A percentile compares a stretch with the other conserved stretches of the same genome.
These are phyloP conservation scores for Drosophila lacteicornis DNA, from an alignment of 1,140 invertebrate genomes.

Conservation along the genomic window DNA sequence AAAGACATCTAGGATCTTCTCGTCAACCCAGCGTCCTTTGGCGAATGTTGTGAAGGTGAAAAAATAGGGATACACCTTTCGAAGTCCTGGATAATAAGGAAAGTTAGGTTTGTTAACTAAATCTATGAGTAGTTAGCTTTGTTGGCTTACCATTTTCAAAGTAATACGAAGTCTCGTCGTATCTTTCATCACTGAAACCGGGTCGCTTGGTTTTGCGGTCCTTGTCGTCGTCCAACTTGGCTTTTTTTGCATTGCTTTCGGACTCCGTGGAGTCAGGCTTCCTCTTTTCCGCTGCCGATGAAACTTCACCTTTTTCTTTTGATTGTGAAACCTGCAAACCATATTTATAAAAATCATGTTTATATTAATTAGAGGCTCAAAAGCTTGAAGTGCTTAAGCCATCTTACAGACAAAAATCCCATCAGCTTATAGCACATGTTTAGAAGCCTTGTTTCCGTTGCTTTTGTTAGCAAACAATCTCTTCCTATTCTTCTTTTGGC, in stretches of 20 bases:
- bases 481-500: conserved; percentile 19
- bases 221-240: conserved; percentile 96
- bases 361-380: not conserved
- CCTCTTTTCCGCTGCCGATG: conserved; percentile 44
- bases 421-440: conserved; percentile 24
- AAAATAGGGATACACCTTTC: conserved; percentile 99
- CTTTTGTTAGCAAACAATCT: conserved; percentile 28
- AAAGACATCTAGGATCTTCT: conserved; percentile 97
- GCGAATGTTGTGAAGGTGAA: conserved; percentile 98
- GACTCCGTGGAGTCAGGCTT: conserved; percentile 22
- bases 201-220: conserved; percentile 95
- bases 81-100: conserved; percentile 89
- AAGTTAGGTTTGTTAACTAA: not conserved
- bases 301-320: conserved; percentile 11
- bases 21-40: conserved; percentile 98
- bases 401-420: conserved; percentile 11
- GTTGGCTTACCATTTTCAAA: conserved; percentile 94
- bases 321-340: conserved; percentile 1
- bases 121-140: no score
- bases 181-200: conserved; percentile 95
- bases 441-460: conserved; percentile 4
- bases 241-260: conserved; percentile 86
- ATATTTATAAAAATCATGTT: not conserved
- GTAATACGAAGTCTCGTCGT: conserved; percentile 98
- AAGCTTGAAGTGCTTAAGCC: not conserved